These are phyloP conservation scores for Muscicapa adusta DNA, from an alignment of 2,113 vertebrate genomes.

Conservation along the genomic window DNA sequence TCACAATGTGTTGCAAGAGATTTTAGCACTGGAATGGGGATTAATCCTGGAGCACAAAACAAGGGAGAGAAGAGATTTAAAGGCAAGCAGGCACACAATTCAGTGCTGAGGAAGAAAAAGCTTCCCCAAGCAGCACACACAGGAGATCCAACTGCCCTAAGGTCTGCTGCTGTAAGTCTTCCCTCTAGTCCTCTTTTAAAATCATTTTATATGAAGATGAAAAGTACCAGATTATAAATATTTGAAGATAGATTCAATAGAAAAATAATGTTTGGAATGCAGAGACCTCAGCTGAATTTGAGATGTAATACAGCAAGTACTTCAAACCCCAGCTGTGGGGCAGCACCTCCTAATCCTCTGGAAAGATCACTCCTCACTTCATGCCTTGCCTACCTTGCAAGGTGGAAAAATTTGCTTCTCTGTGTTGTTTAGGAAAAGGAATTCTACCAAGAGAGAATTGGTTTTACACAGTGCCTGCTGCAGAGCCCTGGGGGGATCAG, in stretches of 20 bases:
- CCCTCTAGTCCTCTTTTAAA: neutral
- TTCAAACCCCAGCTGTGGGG: neutral
- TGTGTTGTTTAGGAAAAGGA: neutral
- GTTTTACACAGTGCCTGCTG: neutral
- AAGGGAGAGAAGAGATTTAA: neutral
- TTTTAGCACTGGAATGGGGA: neutral
- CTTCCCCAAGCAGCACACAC: neutral
- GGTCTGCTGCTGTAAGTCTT: neutral
- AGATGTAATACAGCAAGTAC: neutral
- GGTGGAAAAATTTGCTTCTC: neutral
- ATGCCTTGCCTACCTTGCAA: neutral
- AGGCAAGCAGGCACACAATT: neutral
- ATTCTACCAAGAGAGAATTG: neutral
- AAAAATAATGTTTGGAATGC: neutral
- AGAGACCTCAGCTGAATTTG: neutral
- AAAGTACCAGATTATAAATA: neutral
- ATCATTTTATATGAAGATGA: neutral
- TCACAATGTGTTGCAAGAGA: neutral
- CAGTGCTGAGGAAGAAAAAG: neutral
- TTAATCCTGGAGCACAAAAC: neutral
- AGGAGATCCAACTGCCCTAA: neutral
- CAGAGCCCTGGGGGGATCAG: neutral
- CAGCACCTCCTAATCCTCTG: neutral
- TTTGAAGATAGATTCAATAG: neutral
- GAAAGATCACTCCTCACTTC: neutral